phyloP scores from a whole-genome alignment of 2,888 invertebrate genomes.

The Ornithoptera alexandrae region DNA sequence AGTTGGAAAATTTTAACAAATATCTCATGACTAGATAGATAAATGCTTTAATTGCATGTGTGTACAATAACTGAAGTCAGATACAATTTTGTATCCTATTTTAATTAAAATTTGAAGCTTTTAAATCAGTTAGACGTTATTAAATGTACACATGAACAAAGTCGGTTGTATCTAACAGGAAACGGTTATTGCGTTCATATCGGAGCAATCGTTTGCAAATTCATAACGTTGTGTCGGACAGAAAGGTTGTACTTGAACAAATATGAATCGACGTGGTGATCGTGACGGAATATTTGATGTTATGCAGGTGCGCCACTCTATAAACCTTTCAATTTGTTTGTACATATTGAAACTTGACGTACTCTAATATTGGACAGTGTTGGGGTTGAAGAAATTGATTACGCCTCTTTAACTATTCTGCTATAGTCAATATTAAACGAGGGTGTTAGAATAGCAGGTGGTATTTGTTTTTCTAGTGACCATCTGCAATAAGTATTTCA shows the following conservation, averaged over 20 bases:
- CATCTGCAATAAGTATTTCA: too few relatives aligned
- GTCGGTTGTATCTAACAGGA: slow-evolving; percentile 5
- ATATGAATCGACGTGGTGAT: slow-evolving; percentile 33
- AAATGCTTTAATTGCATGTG: too few relatives aligned
- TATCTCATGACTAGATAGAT: too few relatives aligned
- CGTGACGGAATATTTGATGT: slow-evolving; percentile 43
- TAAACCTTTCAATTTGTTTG: slow-evolving; percentile 41
- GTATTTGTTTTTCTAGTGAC: too few relatives aligned
- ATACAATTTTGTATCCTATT: not conserved
- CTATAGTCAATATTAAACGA: not conserved
- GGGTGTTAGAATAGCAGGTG: too few relatives aligned
- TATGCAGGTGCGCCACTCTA: slow-evolving; percentile 45
- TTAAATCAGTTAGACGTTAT: not conserved
- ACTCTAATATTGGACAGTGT: slow-evolving; percentile 10
- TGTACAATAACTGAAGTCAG: too few relatives aligned
- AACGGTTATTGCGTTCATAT: slow-evolving; percentile 11
- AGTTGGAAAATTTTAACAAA: too few relatives aligned
- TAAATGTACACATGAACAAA: not conserved
- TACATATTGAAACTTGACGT: slow-evolving; percentile 2
- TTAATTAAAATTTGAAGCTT: not conserved
- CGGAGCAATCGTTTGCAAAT: slow-evolving; percentile 27
- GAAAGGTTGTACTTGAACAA: slow-evolving; percentile 26
- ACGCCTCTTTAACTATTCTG: not conserved
- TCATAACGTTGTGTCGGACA: slow-evolving; percentile 25
- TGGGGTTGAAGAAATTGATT: slow-evolving; percentile 3